Evolutionary conservation across 2,888 invertebrate genomes (phyloP).

Genomic region (Coenonympha glycerion): DNA sequence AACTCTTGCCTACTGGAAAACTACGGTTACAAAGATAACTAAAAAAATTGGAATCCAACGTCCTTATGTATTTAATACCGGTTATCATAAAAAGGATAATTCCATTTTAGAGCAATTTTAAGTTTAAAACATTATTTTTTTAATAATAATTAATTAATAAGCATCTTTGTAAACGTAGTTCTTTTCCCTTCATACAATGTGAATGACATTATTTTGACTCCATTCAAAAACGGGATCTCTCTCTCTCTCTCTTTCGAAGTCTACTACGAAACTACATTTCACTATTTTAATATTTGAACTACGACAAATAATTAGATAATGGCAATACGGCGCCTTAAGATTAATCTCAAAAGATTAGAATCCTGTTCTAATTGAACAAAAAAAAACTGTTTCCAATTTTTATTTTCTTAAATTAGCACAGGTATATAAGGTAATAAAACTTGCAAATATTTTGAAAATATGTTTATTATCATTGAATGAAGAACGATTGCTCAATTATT

Average conservation of each 20-base stretch:
- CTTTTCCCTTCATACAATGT: conserved; percentile 5
- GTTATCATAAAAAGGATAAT: too few relatives aligned
- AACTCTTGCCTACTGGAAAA: background rate
- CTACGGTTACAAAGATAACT: conserved; percentile 2
- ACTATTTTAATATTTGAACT: conserved; percentile 1
- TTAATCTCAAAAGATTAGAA: background rate
- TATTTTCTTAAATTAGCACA: background rate
- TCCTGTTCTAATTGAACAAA: background rate
- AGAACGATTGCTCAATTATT: conserved; percentile 2
- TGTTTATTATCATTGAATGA: conserved; percentile 9
- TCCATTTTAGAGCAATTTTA: too few relatives aligned
- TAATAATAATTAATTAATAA: too few relatives aligned
- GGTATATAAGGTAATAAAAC: conserved; percentile 16
- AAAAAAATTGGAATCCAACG: background rate
- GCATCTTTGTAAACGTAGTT: conserved; percentile 22
- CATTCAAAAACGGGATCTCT: conserved; percentile 43
- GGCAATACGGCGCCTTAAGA: background rate
- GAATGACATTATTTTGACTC: conserved; percentile 45
- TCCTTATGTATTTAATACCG: too few relatives aligned
- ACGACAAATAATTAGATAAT: conserved; percentile 24
- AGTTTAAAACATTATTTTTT: too few relatives aligned
- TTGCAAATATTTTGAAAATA: conserved; percentile 16
- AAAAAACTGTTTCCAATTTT: background rate
- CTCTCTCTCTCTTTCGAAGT: too few relatives aligned
- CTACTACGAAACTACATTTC: conserved; percentile 1